phyloP scores from a whole-genome alignment of 2,113 vertebrate genomes.

The Apistogramma diplotaenia region DNA sequence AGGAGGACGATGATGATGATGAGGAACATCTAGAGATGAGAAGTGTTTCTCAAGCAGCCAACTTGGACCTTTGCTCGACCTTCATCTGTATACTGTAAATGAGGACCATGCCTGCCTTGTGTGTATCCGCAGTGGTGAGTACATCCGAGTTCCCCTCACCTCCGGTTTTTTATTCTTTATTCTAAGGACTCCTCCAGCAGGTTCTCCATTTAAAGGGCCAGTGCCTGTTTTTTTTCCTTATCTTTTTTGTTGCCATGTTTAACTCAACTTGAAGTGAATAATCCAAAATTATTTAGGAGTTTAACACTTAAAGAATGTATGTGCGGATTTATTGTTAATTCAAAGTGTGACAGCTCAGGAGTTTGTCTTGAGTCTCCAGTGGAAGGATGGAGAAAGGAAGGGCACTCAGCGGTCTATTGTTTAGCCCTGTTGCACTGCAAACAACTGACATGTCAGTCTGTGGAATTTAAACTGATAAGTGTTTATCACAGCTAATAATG shows the following conservation, averaged over 20 bases:
- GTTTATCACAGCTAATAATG: background rate
- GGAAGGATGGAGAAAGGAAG: slow-evolving; percentile 32
- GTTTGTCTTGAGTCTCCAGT: background rate
- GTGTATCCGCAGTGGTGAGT: slow-evolving; percentile 73
- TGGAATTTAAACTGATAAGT: background rate
- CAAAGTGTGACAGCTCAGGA: background rate
- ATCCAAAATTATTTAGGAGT: background rate
- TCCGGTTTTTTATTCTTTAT: slow-evolving; percentile 17
- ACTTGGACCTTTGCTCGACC: slow-evolving; percentile 44
- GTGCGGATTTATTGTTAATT: background rate
- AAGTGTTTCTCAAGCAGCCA: slow-evolving; percentile 41
- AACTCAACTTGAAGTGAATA: slow-evolving; percentile 2
- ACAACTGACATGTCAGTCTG: slow-evolving; percentile 23
- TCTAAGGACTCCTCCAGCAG: slow-evolving; percentile 47
- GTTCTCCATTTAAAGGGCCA: slow-evolving; percentile 73
- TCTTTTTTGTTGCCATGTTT: too few species aligned
- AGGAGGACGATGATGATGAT: slow-evolving; percentile 44
- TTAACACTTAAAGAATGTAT: background rate
- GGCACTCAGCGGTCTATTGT: slow-evolving; percentile 35
- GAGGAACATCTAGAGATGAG: slow-evolving; percentile 57
- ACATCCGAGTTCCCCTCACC: background rate
- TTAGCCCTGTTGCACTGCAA: slow-evolving; percentile 1
- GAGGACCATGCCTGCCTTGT: slow-evolving; percentile 60
- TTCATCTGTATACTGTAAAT: background rate
- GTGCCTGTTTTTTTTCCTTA: slow-evolving; percentile 52